Base-by-base conservation (phyloP, 2,113 vertebrate genomes). In the Thinocorus orbignyianus region DNA sequence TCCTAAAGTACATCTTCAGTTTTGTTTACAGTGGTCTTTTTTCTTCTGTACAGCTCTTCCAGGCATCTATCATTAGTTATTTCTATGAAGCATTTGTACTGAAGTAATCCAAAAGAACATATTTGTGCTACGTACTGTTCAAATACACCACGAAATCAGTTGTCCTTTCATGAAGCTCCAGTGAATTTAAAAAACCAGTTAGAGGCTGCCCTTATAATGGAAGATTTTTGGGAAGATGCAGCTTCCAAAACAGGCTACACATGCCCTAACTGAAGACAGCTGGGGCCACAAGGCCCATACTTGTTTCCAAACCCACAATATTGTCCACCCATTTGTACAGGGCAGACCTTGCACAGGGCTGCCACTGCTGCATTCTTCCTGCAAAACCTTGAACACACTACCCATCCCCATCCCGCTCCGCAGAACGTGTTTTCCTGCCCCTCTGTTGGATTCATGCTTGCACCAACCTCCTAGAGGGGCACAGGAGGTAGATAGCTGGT, bases 401-500 rank as follows among this genome's bases (percentile, higher is more conserved):
- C 20, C 30, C 51, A 55, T 24, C 7, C 24, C 60, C 1, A 1
- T 33, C 30, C 60, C 26, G 25, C 52, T 35, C 37, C 30, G 19
- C 25, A 11, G 4, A 60, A 28, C 0, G 0, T 17, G 1, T 46
- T 57, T 46, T n/a, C 41, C 51, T 30, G 10, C 51, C 19, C 17
- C 30, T 55, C 31, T 7, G 6, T 16, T n/a, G n/a, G 17, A 20
- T 23, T 60, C 23, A 4, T 3, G 24, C 23, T 52, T 39, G 16
- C 14, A 33, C 26, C 31, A 61, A 1, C 26, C 26, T 33, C 44
- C 51, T 39, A 26, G 25, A 8, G 22, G 76, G 14, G 15, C 24
- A 51, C 3, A 1, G 15, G 30, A 41, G n/a, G 20, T 4, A 10
- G 19, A 11, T 2, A 85, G 33, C 33, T 44, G 28, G 16, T 10